phyloP scores from a whole-genome alignment of 2,113 vertebrate genomes.

The Carlito syrichta region DNA sequence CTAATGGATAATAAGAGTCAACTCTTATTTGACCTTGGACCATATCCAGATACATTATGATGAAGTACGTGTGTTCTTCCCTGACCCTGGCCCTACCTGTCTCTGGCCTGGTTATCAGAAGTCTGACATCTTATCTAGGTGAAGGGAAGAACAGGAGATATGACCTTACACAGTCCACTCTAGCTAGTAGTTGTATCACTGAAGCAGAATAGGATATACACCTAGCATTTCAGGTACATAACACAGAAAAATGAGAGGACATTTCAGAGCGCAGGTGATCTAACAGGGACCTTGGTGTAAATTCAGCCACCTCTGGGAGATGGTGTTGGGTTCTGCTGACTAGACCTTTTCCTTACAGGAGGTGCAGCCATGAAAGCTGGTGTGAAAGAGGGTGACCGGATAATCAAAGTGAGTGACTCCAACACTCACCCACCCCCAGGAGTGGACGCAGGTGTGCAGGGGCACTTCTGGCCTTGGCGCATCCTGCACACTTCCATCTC shows the following conservation, averaged over 20 bases:
- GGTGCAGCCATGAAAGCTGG: slow-evolving; percentile 95
- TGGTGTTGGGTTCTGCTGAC: slow-evolving; percentile 4
- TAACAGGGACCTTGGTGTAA: not conserved
- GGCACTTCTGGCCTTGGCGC: not conserved
- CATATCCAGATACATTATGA: not conserved
- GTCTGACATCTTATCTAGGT: not conserved
- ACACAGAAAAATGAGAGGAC: not conserved
- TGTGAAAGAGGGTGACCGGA: slow-evolving; percentile 95
- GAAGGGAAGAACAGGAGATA: not conserved
- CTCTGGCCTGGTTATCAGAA: not conserved
- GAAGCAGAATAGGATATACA: not conserved
- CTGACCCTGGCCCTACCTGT: not conserved
- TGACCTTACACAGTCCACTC: not conserved
- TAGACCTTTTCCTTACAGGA: slow-evolving; percentile 78
- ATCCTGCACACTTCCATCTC: not conserved
- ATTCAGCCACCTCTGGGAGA: not conserved
- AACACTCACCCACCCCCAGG: fast-evolving
- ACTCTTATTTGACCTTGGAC: not conserved
- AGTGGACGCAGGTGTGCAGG: not conserved
- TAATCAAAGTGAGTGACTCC: slow-evolving; percentile 89
- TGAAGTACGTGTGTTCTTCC: not conserved
- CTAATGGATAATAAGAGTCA: not conserved
- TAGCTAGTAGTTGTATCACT: not conserved
- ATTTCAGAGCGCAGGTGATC: not conserved
- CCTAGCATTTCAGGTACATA: not conserved